Conservation (phyloP, 2,113 vertebrate species). For the Stigmatopora argus region DNA sequence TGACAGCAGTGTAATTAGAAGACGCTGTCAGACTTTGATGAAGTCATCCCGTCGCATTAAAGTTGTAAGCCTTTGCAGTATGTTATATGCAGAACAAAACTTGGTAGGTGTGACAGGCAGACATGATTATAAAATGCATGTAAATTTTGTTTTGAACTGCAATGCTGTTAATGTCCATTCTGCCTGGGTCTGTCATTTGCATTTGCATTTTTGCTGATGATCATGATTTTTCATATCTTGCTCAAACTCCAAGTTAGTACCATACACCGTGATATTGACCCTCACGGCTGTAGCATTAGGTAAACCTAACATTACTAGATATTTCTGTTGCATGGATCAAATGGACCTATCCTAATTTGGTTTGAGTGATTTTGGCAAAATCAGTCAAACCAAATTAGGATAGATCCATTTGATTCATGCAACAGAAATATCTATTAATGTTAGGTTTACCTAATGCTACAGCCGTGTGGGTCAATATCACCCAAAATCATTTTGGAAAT, state of each 20-base stretch:
- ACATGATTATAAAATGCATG: background rate
- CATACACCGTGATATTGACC: background rate
- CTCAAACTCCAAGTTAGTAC: background rate
- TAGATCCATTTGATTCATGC: background rate
- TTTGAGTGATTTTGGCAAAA: background rate
- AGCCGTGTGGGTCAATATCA: background rate
- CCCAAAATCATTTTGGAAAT: background rate
- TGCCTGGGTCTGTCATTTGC: too few relatives aligned
- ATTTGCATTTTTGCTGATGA: background rate
- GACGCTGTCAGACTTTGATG: slow-evolving; percentile 13
- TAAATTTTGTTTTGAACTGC: background rate
- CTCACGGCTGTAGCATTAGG: background rate
- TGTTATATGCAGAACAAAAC: slow-evolving; percentile 3
- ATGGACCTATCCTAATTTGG: background rate
- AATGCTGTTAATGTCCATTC: too few relatives aligned
- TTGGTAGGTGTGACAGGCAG: background rate
- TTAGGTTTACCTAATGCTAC: background rate
- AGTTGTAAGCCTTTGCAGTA: slow-evolving; percentile 15
- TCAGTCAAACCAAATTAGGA: background rate
- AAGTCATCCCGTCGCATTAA: slow-evolving; percentile 12
- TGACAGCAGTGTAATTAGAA: slow-evolving; percentile 8
- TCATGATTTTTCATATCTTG: background rate
- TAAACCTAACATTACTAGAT: background rate
- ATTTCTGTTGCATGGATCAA: background rate
- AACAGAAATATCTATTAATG: background rate